Percentiles rank a stretch among this genome's conserved stretches.
These are phyloP conservation scores for Andrena praecox DNA, from an alignment of 2,888 invertebrate genomes.

Conservation along the genomic window DNA sequence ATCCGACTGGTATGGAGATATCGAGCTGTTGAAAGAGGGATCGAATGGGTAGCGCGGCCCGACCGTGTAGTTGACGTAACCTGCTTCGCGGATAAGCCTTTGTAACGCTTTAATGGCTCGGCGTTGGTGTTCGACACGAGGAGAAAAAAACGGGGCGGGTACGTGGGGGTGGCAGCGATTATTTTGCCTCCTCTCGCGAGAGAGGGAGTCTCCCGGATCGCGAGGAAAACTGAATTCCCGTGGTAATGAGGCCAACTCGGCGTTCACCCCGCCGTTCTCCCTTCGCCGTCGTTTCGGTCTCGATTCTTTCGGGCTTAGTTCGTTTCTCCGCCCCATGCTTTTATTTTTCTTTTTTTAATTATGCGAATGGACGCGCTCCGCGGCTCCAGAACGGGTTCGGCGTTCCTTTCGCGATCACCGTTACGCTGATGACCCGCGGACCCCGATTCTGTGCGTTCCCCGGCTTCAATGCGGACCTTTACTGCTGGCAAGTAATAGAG, in stretches of 20 bases:
- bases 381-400: not conserved
- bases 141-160: not conserved
- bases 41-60: constrained; percentile 35
- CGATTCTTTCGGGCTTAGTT: not conserved
- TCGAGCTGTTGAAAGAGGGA: constrained; percentile 46
- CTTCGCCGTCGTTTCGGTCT: constrained; percentile 3
- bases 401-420: constrained; percentile 35
- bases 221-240: constrained; percentile 22
- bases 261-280: not conserved
- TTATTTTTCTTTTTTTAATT: constrained; percentile 39
- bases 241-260: constrained; percentile 15
- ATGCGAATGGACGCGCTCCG: constrained; percentile 48
- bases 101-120: constrained; percentile 49
- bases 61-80: constrained; percentile 32
- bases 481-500: constrained; percentile 11
- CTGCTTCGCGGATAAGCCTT: constrained; percentile 44
- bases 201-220: constrained; percentile 9
- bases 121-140: constrained; percentile 11
- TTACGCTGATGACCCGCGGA: constrained; percentile 39
- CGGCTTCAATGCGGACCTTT: constrained; percentile 48
- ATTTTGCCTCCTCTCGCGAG: constrained; percentile 17
- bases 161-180: constrained; percentile 1
- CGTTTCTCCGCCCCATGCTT: not conserved
- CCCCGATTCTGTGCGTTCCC: constrained; percentile 12
- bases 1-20: constrained; percentile 51